Base-by-base conservation (phyloP, 2,888 invertebrate species). In the Microctonus aethiopoides region DNA sequence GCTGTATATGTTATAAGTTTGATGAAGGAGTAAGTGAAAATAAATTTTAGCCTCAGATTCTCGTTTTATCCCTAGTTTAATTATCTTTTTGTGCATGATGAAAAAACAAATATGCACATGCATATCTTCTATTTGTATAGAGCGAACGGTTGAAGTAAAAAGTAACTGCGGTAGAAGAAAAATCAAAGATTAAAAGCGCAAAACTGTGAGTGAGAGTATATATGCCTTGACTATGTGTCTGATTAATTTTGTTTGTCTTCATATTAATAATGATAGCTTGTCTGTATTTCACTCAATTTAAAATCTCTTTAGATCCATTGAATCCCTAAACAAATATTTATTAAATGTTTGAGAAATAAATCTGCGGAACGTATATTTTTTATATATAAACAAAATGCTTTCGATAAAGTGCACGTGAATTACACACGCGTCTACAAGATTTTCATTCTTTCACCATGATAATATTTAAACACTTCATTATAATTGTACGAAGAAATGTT, bases 221-320 rank as follows among this genome's bases (percentile, higher is more conserved):
- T 39, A 62, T 56, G 52, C 70, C 64, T 62, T 65, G 71, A 70
- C 62, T 32, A 11, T 2, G 9, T 36, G 11, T 36, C 10, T 11
- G 11, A 11, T 36, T 36, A 11, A 68, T 29, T 61, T 66, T 41
- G 46, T 29, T 60, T 51, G 68, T 63, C 61, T 72, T 69, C 68
- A 73, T 70, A 72, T 75, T 74, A 71, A 75, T 72, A n/a, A n/a
- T n/a, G 66, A 74, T 75, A 75, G 74, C 72, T 72, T 74, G 75
- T 71, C 71, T 72, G 66, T 70, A 72, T 74, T 75, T 74, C 75
- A 75, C 72, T 70, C 72, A 68, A 74, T 74, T 74, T 74, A 71
- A 67, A 75, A 75, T 75, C 74, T 74, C 71, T 29, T 69, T 62
- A 46, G 59, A 68, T 67, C 56, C 72, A 68, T 68, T 70, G 61